Conservation (phyloP, 2,113 vertebrate species). For the Hemicordylus capensis region DNA sequence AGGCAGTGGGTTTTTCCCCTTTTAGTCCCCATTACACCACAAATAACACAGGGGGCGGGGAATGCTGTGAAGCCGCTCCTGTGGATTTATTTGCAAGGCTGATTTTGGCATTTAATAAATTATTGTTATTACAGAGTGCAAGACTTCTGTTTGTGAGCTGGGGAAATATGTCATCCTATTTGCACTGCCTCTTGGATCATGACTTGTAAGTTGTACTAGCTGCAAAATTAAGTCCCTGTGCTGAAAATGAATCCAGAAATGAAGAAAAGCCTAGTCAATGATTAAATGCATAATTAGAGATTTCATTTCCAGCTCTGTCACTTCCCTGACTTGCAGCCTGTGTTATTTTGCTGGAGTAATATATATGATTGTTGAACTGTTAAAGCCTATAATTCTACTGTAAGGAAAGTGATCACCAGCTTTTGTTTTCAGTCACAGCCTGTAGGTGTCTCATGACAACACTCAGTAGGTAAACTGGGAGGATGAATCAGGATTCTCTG, state of each 20-base stretch:
- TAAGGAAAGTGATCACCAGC: conserved; percentile 49
- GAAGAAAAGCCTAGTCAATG: conserved; percentile 51
- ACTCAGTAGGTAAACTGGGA: not conserved
- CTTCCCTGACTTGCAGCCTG: conserved; percentile 61
- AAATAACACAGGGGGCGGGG: not conserved
- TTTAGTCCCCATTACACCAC: too few relatives aligned
- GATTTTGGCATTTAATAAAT: conserved; percentile 34
- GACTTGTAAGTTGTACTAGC: conserved; percentile 37
- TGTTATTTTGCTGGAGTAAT: conserved; percentile 64
- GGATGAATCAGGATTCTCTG: not conserved
- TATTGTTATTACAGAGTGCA: not conserved
- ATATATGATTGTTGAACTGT: conserved; percentile 39
- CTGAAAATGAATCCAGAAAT: conserved; percentile 27
- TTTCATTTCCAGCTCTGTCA: conserved; percentile 57
- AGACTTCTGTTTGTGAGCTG: conserved; percentile 5
- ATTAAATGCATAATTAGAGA: conserved; percentile 69
- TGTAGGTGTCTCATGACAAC: not conserved
- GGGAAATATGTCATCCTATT: not conserved
- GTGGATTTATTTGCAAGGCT: not conserved
- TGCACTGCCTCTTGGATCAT: not conserved
- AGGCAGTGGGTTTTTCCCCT: too few relatives aligned
- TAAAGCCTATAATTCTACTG: conserved; percentile 45
- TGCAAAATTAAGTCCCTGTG: conserved; percentile 14
- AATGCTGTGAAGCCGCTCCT: not conserved
- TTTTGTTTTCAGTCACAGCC: not conserved